Evolutionary conservation across 2,888 invertebrate genomes (phyloP), one percentile per base, ranked within the genome.

Genomic region (Thereva nobilitata): DNA sequence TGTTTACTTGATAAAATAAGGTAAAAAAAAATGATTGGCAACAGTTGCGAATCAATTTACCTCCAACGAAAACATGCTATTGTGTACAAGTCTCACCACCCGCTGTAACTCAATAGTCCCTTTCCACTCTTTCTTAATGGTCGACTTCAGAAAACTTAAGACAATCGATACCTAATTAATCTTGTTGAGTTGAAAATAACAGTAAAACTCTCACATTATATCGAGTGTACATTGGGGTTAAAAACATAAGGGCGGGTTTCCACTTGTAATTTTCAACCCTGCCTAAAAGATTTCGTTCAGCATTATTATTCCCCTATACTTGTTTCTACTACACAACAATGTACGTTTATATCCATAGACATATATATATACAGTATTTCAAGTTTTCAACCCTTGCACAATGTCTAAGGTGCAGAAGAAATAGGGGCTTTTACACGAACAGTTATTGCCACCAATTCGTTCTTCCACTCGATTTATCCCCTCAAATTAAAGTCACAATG

Each of bases 401-500:
- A 40, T 35, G 4, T 38, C n/a, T 59, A 45, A 23, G 40, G 40
- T 61, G 50, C 50, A 61, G 34, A 34, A 37, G 44, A 44, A 44
- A 8, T 35, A 34, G 42, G 41, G 50, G 35, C 34, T 61, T 40
- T 38, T 41, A 40, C 50, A 50, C 61, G 49, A 61, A 50, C 61
- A 61, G 50, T 61, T 61, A 61, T 61, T 61, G 50, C 61, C 61
- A 50, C 61, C 61, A 61, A 61, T 61, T 64, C 64, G 42, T 37
- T 64, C 53, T 64, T 64, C 53, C 52, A 64, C 64, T 64, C 64
- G 64, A 64, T 64, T 64, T 64, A 64, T 53, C 53, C 53, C 64
- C 53, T 64, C 44, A 53, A 64, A 64, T 64, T 64, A 64, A 64
- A 64, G 53, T 64, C 64, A 64, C 64, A 64, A 64, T 64, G 53